Evolutionary conservation across 2,888 invertebrate species (phyloP).

Genomic region (Caenorhabditis sp.): DNA sequence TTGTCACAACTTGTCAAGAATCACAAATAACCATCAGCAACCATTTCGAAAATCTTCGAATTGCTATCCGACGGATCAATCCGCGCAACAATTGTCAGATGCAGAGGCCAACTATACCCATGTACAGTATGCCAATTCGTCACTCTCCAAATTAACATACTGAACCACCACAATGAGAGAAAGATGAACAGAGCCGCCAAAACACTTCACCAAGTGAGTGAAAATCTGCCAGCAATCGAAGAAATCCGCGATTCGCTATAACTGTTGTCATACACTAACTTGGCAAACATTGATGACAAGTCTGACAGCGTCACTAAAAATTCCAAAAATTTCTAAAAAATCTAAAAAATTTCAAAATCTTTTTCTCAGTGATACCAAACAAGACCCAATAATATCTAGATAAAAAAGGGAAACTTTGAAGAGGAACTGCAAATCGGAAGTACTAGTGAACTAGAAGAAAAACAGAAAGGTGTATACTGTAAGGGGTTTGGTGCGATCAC

Average conservation of each 20-base stretch:
- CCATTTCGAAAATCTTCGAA: not conserved
- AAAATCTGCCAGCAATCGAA: not conserved
- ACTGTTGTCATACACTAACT: not conserved
- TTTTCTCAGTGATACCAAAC: not conserved
- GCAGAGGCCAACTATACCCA: not conserved
- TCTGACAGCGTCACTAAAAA: no score
- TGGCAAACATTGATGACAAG: not conserved
- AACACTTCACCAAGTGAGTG: no score
- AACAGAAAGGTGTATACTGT: not conserved
- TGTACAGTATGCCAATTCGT: conserved; percentile 15
- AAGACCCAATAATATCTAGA: not conserved
- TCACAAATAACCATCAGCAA: conserved; percentile 10
- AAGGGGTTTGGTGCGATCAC: no score
- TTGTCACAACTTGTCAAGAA: not conserved
- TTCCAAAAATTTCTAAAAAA: not conserved
- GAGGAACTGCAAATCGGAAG: not conserved
- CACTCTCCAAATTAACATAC: conserved; percentile 5
- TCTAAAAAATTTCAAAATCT: no score
- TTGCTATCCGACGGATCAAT: not conserved
- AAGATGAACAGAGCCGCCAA: no score
- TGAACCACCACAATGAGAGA: conserved; percentile 2
- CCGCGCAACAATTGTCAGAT: not conserved
- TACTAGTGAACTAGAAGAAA: not conserved
- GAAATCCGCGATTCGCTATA: not conserved
- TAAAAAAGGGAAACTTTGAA: not conserved